Percentiles rank a stretch among this genome's conserved stretches.
Conservation (phyloP, 2,797 vertebrate species). For the Antrozous pallidus region DNA sequence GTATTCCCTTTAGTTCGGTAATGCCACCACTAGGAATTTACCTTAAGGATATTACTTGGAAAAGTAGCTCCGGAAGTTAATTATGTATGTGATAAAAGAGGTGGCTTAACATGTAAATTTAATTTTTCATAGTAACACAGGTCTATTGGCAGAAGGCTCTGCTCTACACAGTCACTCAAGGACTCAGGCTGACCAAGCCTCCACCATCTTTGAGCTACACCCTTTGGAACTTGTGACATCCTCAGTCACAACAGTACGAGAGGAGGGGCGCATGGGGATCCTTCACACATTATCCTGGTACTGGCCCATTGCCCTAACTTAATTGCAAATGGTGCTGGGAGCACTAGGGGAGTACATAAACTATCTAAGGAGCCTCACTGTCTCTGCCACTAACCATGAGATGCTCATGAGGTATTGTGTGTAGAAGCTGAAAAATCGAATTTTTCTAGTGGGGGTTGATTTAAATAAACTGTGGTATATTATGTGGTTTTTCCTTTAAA, state of each 20-base stretch:
- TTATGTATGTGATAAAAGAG: not conserved
- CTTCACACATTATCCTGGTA: not conserved
- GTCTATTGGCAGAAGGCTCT: not conserved
- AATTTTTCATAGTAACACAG: not conserved
- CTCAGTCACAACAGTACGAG: too few species aligned
- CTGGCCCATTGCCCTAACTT: not conserved
- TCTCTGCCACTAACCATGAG: not conserved
- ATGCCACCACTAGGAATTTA: not conserved
- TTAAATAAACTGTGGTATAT: not conserved
- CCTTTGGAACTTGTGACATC: not conserved
- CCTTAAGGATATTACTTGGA: not conserved
- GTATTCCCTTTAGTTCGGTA: not conserved
- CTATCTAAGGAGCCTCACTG: not conserved
- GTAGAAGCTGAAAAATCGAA: not conserved
- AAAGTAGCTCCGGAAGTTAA: not conserved
- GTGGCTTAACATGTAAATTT: not conserved
- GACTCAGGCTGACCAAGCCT: not conserved
- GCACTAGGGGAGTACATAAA: not conserved
- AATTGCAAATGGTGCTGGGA: not conserved
- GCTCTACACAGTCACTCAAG: not conserved
- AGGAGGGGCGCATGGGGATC: too few species aligned
- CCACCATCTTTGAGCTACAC: not conserved
- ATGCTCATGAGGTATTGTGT: not conserved
- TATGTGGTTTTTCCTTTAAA: not conserved
- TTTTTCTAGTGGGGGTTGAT: not conserved